Evolutionary conservation across 2,888 invertebrate species (phyloP).

Genomic region (Drosophila austrosaltans): DNA sequence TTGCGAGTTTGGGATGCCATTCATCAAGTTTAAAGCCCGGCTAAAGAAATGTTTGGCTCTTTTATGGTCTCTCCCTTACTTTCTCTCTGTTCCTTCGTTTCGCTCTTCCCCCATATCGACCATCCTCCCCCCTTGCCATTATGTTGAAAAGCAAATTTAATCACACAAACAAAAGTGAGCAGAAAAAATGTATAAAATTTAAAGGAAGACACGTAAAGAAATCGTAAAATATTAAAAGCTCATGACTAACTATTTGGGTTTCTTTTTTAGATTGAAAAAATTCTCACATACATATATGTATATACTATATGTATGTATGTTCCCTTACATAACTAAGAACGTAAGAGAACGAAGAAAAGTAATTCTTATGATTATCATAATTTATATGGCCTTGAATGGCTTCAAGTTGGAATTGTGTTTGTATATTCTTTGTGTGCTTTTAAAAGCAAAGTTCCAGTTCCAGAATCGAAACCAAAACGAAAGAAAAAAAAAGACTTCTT

Average conservation of each 20-base stretch:
- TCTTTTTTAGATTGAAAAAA: slow-evolving; percentile 50
- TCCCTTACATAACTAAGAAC: slow-evolving; percentile 28
- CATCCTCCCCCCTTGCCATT: neutral
- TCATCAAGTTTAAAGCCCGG: slow-evolving; percentile 70
- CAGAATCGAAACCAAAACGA: slow-evolving; percentile 45
- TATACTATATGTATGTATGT: slow-evolving; percentile 27
- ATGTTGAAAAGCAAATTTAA: slow-evolving; percentile 44
- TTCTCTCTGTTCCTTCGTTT: neutral
- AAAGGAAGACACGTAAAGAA: slow-evolving; percentile 63
- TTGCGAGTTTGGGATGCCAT: slow-evolving; percentile 41
- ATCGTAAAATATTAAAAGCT: slow-evolving; percentile 58
- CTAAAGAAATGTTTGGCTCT: slow-evolving; percentile 15
- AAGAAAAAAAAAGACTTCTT: slow-evolving; percentile 57
- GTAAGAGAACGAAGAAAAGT: slow-evolving; percentile 61
- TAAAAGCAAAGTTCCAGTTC: slow-evolving; percentile 17
- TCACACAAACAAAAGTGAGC: slow-evolving; percentile 19
- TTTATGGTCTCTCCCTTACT: slow-evolving; percentile 31
- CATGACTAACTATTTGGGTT: slow-evolving; percentile 10
- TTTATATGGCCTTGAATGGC: slow-evolving; percentile 73
- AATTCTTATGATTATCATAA: slow-evolving; percentile 79
- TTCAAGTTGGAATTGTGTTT: slow-evolving; percentile 6
- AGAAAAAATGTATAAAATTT: slow-evolving; percentile 42
- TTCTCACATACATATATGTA: slow-evolving; percentile 67
- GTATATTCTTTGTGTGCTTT: neutral
- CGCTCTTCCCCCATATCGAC: neutral